Evolutionary conservation across 37 sponge, comb jelly and placozoan genomes (phyloP), one percentile per base, ranked within the genome.

Genomic region (Halichondria panicea): DNA sequence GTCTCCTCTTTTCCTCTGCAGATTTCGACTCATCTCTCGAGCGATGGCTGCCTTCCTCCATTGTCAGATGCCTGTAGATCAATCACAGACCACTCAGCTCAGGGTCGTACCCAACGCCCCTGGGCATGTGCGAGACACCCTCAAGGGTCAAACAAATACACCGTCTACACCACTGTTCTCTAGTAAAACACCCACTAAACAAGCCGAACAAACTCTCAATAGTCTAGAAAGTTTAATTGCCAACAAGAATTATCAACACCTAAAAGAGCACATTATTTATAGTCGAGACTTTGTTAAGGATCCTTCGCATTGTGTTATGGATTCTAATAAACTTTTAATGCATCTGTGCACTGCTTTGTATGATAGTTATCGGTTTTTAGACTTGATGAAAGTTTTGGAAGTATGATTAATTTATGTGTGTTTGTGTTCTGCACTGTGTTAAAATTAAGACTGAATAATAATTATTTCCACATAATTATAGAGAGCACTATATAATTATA

Each of bases 21-120:
- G 93, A 56, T 88, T 95, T 52, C 66, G 92, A n/a, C 59, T 95
- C 28, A 43, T 88, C 0, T 63, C 86, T 38, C 43, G 92, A 44
- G 72, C 84, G 3, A 42, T 95, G 52, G 85, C 84, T 32, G 68
- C 78, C 18, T 91, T 88, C 70, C 43, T 91, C 24, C 57, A 71
- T 63, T 84, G 68, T 21, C 92, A 91, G 72, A 70, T 88, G 45
- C 92, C 92, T 31, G 67, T 84, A 1, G 91, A 94, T 63, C 43
- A 48, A 32, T 54, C 25, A 0, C 82, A 78, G 34, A 64, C 62
- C 15, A 59, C 82, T 25, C 79, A 75, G 1, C 44, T 89, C 4
- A 58, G 94, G 28, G 50, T 87, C 1, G 59, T 76, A n/a, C 88
- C 90, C 8, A 80, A 71, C 44, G 80, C 94, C 35, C 78, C 81